Evolutionary conservation across 2,888 invertebrate genomes (phyloP).

Genomic region (Drosophila lutescens): DNA sequence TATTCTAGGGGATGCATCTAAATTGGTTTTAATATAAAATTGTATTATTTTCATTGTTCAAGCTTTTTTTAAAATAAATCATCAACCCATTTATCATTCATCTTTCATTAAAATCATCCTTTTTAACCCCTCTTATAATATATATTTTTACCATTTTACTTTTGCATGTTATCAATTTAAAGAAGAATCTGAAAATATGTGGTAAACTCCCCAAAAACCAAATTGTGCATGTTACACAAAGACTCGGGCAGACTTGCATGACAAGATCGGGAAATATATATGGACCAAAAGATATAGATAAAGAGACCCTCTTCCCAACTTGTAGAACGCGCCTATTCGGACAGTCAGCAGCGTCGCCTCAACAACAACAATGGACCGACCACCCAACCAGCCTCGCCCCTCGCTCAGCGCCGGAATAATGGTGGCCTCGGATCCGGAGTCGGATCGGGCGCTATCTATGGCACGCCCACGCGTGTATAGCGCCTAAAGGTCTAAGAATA

Average conservation of each 20-base stretch:
- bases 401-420: conserved; percentile 75
- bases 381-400: conserved; percentile 71
- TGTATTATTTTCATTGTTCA: conserved; percentile 2
- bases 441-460: conserved; percentile 69
- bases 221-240: conserved; percentile 51
- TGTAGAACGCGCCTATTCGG: conserved; percentile 87
- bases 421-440: conserved; percentile 51
- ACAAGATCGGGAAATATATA: conserved; percentile 43
- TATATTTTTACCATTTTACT: conserved; percentile 52
- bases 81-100: conserved; percentile 8
- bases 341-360: conserved; percentile 85
- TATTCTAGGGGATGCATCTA: not conserved
- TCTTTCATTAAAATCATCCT: conserved; percentile 9
- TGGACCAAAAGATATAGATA: conserved; percentile 13
- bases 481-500: conserved; percentile 80
- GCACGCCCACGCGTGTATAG: conserved; percentile 84
- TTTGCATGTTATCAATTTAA: conserved; percentile 72
- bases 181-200: conserved; percentile 72
- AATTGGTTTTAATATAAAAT: not conserved
- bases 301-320: conserved; percentile 26
- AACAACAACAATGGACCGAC: conserved; percentile 68
- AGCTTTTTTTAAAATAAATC: not conserved
- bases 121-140: conserved; percentile 33
- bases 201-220: conserved; percentile 56
- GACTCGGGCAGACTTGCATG: conserved; percentile 49